These are phyloP conservation scores for Corythornis vintsioides DNA, from an alignment of 2,113 vertebrate genomes.

Conservation along the genomic window DNA sequence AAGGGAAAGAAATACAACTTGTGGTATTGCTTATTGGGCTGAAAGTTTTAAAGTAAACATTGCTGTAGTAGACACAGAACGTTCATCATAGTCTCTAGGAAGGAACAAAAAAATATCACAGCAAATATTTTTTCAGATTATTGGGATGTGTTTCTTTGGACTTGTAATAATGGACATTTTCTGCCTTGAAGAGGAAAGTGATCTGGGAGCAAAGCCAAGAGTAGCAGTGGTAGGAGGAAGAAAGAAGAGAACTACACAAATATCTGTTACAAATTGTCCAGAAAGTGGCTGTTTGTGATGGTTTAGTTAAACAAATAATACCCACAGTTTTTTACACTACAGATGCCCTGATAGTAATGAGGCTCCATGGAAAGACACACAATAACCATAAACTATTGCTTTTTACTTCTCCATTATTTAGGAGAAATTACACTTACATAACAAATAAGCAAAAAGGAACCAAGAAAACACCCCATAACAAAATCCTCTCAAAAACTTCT, in stretches of 20 bases:
- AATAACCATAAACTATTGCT: neutral
- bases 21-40: neutral
- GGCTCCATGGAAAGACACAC: neutral
- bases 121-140: neutral
- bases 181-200: neutral
- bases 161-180: neutral
- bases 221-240: neutral
- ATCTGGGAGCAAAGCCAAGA: conserved; percentile 36
- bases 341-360: neutral
- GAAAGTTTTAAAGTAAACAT: neutral
- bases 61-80: neutral
- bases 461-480: neutral
- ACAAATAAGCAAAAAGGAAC: too few species aligned
- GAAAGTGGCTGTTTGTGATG: neutral
- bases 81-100: neutral
- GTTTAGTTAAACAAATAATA: conserved; percentile 7
- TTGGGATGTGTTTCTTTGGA: neutral
- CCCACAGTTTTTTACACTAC: neutral
- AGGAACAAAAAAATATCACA: neutral
- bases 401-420: neutral
- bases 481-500: neutral
- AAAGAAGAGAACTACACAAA: neutral
- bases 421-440: neutral
- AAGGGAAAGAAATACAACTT: neutral
- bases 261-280: conserved; percentile 34